Base-by-base conservation (phyloP, 2,113 vertebrate species). In the Loxodonta africana region DNA sequence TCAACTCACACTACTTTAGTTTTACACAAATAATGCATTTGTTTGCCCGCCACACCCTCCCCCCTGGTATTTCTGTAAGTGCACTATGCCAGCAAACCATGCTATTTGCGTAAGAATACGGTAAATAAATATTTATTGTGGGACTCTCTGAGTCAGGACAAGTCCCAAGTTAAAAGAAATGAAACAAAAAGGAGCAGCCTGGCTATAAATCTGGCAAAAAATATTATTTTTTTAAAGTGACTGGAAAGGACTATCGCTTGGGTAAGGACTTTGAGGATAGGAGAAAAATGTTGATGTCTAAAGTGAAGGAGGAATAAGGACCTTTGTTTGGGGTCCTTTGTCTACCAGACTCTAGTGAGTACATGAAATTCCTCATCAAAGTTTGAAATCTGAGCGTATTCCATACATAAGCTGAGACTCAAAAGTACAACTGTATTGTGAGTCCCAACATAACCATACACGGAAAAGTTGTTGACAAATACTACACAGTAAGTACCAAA, bases 381-480 rank as follows among this genome's bases (percentile, higher is more conserved):
- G 85, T 92, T 90, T 97, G 86, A 96, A 97, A 92, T 97, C n/a
- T 91, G 92, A 97, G 88, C 25, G 92, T 81, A 78, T 92, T 92
- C 15, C 15, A 95, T 37, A 93, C 33, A 37, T 25, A 18, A 80
- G n/a, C 73, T 96, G 78, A 89, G 26, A 71, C 5, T 69, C 48
- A 90, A 88, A 67, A 80, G 15, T 63, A 84, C 73, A 97, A 77
- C 25, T 63, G 23, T 67, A 92, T 33, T 97, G 51, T 92, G 63
- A 94, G 41, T 80, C 85, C 69, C n/a, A 62, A 76, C n/a, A 95
- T 11, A 86, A 63, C 48, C 69, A 95, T 51, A 74, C 7, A 93
- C 37, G 94, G n/a, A 44, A 95, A 95, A 71, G 18, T n/a, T 97
- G 65, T 37, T 96, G 85, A 91, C 78, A 96, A 94, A 95, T n/a